Percentiles rank a stretch among this genome's conserved stretches.
Conservation (phyloP, 2,113 vertebrate species). For the Clarias magur region DNA sequence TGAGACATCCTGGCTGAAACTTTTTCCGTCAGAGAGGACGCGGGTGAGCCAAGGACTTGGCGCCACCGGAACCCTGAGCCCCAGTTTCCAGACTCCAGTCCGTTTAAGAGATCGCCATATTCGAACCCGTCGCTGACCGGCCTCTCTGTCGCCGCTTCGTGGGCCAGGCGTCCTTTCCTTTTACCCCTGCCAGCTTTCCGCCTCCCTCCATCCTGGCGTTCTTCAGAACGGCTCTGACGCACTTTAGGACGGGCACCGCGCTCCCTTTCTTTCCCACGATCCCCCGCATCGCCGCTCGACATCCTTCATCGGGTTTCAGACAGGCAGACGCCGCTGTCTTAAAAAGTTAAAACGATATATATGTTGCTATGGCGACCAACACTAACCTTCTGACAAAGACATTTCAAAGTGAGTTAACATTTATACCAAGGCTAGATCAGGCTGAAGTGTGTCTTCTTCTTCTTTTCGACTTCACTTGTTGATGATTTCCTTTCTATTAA, state of each 20-base stretch:
- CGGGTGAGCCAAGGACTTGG: slow-evolving; percentile 59
- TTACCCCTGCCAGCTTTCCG: slow-evolving; percentile 65
- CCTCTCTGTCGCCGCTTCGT: slow-evolving; percentile 60
- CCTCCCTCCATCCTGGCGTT: slow-evolving; percentile 64
- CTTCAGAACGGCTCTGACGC: slow-evolving; percentile 74
- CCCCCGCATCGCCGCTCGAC: slow-evolving; percentile 70
- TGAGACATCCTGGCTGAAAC: slow-evolving; percentile 40
- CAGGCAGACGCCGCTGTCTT: no score
- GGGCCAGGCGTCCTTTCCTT: slow-evolving; percentile 67
- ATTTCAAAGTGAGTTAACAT: background rate
- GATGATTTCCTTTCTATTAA: background rate
- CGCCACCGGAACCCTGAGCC: slow-evolving; percentile 62
- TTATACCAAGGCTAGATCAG: background rate
- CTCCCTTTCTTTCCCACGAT: slow-evolving; percentile 68
- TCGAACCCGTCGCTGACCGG: slow-evolving; percentile 76
- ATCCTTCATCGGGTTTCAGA: slow-evolving; percentile 51
- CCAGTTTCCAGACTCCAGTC: slow-evolving; percentile 59
- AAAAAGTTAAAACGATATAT: background rate
- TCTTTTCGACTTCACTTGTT: background rate
- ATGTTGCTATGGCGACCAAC: background rate
- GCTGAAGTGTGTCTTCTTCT: background rate
- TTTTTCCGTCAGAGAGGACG: slow-evolving; percentile 58
- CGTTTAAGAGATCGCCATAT: slow-evolving; percentile 70
- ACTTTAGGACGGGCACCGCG: slow-evolving; percentile 78
- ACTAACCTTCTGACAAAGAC: slow-evolving; percentile 4